phyloP scores from a whole-genome alignment of 2,113 vertebrate genomes.

The Aramus guarauna region DNA sequence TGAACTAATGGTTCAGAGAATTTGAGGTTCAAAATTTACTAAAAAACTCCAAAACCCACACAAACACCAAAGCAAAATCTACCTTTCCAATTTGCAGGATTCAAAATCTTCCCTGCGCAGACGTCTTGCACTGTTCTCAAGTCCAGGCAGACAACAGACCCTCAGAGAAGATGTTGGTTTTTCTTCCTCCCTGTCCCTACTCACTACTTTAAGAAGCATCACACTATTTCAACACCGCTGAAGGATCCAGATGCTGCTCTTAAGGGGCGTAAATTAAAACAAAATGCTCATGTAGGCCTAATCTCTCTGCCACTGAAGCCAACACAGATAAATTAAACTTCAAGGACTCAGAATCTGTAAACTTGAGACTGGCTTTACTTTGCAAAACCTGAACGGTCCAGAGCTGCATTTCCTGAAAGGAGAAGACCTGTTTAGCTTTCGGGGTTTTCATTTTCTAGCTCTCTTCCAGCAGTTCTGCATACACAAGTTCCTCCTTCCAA shows the following conservation, averaged over 20 bases:
- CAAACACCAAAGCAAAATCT: not conserved
- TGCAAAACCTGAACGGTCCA: not conserved
- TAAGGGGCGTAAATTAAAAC: not conserved
- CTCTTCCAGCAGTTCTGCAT: not conserved
- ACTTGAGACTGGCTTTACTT: not conserved
- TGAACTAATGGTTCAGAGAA: not conserved
- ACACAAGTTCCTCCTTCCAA: not conserved
- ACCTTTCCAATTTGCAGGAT: not conserved
- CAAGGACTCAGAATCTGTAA: not conserved
- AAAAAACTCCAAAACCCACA: not conserved
- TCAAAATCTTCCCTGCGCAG: not conserved
- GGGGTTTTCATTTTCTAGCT: not conserved
- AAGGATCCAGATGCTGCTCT: not conserved
- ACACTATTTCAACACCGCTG: too few relatives aligned
- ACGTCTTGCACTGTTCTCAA: not conserved
- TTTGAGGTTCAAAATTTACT: not conserved
- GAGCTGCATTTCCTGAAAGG: not conserved
- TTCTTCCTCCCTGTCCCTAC: not conserved
- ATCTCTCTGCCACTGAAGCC: not conserved
- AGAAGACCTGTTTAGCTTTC: not conserved
- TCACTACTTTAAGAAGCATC: not conserved
- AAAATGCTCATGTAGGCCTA: fast-evolving
- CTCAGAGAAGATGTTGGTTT: not conserved
- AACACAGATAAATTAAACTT: not conserved
- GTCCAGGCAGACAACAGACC: not conserved